Evolutionary conservation across 2,888 invertebrate genomes (phyloP).

Genomic region (Nyleta sp.): DNA sequence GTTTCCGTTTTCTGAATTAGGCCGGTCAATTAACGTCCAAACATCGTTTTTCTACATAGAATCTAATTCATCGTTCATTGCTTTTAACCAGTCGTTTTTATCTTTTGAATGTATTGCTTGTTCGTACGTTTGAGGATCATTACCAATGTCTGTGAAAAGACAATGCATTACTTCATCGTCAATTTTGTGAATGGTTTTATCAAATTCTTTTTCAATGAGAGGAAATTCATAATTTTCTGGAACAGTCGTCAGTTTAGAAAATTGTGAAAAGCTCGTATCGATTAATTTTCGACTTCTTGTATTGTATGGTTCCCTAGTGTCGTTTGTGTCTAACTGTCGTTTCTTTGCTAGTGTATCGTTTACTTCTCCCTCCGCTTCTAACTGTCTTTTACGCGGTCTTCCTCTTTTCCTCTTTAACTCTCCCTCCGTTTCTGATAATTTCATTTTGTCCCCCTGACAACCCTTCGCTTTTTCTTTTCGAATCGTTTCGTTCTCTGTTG

Average conservation of each 20-base stretch:
- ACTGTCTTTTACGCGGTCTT: constrained; percentile 7
- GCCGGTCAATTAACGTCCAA: not conserved
- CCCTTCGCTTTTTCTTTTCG: not conserved
- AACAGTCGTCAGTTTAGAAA: not conserved
- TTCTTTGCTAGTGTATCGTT: not conserved
- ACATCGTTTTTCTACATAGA: constrained; percentile 23
- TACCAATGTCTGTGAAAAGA: not conserved
- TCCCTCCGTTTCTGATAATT: constrained; percentile 3
- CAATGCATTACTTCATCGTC: constrained; percentile 3
- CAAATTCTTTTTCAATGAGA: not conserved
- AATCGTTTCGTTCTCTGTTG: no score
- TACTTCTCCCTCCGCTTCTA: constrained; percentile 9
- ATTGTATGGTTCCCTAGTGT: not conserved
- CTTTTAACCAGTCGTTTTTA: not conserved
- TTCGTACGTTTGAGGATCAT: constrained; percentile 6
- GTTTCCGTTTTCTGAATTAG: not conserved
- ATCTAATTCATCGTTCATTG: not conserved
- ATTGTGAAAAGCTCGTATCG: not conserved
- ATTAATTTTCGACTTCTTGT: not conserved
- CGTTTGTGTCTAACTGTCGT: not conserved
- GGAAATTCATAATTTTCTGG: constrained; percentile 1
- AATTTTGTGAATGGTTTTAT: not conserved
- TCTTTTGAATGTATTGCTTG: not conserved
- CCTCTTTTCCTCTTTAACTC: not conserved
- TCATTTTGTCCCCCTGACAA: not conserved